A percentile compares a stretch with the other conserved stretches of the same genome.
Evolutionary conservation across 2,888 invertebrate genomes (phyloP).

Genomic region (Aquatica leii): DNA sequence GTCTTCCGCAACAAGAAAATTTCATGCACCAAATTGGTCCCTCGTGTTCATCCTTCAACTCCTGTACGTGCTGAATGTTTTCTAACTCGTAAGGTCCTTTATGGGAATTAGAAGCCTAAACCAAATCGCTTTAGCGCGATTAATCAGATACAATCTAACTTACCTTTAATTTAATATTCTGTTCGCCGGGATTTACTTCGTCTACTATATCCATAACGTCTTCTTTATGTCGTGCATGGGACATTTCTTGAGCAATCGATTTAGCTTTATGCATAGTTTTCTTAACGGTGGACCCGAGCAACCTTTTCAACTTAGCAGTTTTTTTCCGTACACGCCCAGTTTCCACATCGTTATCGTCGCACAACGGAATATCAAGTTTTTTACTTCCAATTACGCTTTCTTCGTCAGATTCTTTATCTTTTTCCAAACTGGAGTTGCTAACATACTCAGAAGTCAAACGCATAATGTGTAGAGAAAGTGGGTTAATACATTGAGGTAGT

Average conservation of each 20-base stretch:
- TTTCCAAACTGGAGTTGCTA: constrained; percentile 68
- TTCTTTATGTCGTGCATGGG: constrained; percentile 87
- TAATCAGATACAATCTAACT: constrained; percentile 6
- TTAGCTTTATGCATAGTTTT: constrained; percentile 92
- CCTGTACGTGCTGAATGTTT: constrained; percentile 89
- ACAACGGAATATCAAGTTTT: constrained; percentile 65
- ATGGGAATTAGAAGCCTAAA: constrained; percentile 86
- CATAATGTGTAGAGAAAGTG: constrained; percentile 94
- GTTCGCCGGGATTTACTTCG: constrained; percentile 79
- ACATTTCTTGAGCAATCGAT: constrained; percentile 87
- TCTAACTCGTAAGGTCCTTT: constrained; percentile 97
- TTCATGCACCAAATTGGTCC: constrained; percentile 99
- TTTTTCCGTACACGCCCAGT: constrained; percentile 62
- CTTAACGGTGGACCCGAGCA: constrained; percentile 88
- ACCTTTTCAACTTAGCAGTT: constrained; percentile 73
- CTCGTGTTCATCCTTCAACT: constrained; percentile 69
- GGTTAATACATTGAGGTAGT: constrained; percentile 90
- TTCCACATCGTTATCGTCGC: constrained; percentile 61
- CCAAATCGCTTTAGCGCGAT: constrained; percentile 12
- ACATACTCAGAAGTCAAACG: constrained; percentile 91
- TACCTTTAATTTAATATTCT: constrained; percentile 83
- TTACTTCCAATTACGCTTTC: constrained; percentile 73
- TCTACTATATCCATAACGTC: constrained; percentile 86
- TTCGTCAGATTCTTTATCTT: constrained; percentile 79
- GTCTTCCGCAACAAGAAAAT: constrained; percentile 93